Evolutionary conservation across 2,888 invertebrate species (phyloP).

Genomic region (Torymus aiolomorphi): DNA sequence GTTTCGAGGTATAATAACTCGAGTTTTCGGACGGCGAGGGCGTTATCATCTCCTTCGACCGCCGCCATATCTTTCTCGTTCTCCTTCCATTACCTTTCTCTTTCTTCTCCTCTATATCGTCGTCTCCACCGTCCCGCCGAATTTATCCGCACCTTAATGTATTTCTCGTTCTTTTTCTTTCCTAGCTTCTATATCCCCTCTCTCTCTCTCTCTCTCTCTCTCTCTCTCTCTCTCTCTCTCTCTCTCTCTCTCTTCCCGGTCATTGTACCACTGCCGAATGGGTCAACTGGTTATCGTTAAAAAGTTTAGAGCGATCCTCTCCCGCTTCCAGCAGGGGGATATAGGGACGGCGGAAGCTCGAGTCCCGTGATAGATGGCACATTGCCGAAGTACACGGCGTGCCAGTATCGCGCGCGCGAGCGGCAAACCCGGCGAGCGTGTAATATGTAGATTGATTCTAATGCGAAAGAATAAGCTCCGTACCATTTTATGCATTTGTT

Average conservation of each 20-base stretch:
- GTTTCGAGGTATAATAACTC: conserved; percentile 49
- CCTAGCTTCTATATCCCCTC: too few species aligned
- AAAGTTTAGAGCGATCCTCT: conserved; percentile 41
- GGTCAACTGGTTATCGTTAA: conserved; percentile 47
- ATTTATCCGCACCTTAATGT: conserved; percentile 33
- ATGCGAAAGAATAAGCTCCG: neutral
- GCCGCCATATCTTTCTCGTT: conserved; percentile 13
- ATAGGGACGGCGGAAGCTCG: conserved; percentile 6
- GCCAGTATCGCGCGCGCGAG: neutral
- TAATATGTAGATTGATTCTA: conserved; percentile 12
- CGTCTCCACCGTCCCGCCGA: neutral
- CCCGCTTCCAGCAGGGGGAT: neutral
- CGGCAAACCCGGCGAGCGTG: neutral
- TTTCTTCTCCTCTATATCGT: neutral
- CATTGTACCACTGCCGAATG: conserved; percentile 21
- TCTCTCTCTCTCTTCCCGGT: conserved; percentile 3
- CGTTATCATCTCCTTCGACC: conserved; percentile 21
- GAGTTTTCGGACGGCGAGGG: conserved; percentile 41
- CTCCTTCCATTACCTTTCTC: neutral
- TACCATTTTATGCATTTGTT: neutral
- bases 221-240: neutral
- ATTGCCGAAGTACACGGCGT: neutral
- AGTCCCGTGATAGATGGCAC: conserved; percentile 23
- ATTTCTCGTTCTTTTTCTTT: neutral
- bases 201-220: too few species aligned